A percentile compares a stretch with the other conserved stretches of the same genome.
phyloP scores from a whole-genome alignment of 2,888 invertebrate genomes.

The Scaeva pyrastri region DNA sequence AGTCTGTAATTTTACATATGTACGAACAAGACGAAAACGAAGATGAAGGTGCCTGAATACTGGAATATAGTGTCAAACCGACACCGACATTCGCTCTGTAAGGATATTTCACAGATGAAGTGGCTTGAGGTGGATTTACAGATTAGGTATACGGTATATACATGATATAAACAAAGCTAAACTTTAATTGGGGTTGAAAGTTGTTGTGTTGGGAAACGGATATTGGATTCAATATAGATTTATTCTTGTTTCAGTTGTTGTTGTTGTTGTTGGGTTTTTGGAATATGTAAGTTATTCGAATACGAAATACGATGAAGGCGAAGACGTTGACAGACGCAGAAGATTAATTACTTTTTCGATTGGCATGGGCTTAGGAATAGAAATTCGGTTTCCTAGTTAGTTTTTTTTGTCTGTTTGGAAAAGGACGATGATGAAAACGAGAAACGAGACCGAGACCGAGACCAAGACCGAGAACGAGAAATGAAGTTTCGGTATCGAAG shows the following conservation, averaged over 20 bases:
- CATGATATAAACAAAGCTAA: conserved; percentile 14
- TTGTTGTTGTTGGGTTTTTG: not conserved
- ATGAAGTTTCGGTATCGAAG: not conserved
- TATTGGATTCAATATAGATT: conserved; percentile 31
- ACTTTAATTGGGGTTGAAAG: conserved; percentile 37
- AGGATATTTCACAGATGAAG: conserved; percentile 12
- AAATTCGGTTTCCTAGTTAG: conserved; percentile 5
- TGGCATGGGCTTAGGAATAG: conserved; percentile 39
- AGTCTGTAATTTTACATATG: conserved; percentile 14
- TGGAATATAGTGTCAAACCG: conserved; percentile 9
- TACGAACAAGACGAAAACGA: no score
- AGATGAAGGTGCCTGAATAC: not conserved
- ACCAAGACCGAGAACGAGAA: not conserved
- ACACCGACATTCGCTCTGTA: conserved; percentile 6
- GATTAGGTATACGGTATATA: conserved; percentile 20
- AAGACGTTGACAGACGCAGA: conserved; percentile 57
- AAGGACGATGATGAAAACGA: no score
- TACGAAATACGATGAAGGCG: not conserved
- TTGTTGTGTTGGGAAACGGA: conserved; percentile 10
- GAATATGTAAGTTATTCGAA: not conserved
- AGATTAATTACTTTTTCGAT: conserved; percentile 71
- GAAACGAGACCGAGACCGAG: no score
- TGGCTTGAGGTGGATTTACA: conserved; percentile 36
- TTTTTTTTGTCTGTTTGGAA: not conserved
- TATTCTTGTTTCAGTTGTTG: not conserved